Evolutionary conservation across 2,797 vertebrate genomes (phyloP), one percentile per base, ranked within the genome.

Genomic region (Pseudochirops corinnae): DNA sequence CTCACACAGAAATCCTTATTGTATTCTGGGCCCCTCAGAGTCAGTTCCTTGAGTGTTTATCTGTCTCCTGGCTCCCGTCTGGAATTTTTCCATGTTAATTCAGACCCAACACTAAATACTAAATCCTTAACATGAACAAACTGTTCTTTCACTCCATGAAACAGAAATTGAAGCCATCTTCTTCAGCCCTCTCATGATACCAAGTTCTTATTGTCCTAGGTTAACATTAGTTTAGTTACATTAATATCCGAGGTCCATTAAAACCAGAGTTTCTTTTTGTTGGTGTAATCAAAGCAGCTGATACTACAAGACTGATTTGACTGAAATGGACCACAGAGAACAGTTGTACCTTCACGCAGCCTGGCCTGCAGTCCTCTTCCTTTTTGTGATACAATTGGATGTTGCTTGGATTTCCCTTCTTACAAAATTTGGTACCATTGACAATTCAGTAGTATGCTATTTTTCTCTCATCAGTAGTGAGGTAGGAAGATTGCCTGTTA

Each of bases 381-480:
- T 96, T 31, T 57, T 94, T 96, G 91, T 74, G 31, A 96, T 96
- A 53, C 11, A 74, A 74, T 97, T 96, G 97, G 62, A 94, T 31
- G 56, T 92, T 90, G 93, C 74, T 96, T 95, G 67, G 39, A 87
- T 97, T 96, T 97, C 62, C 87, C 91, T 95, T 96, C 97, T 97
- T 94, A 50, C 94, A 94, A 97, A 94, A 95, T 57, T 95, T 92
- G 60, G 39, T 94, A 57, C 90, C 93, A 31, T 93, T 97, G 96
- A 91, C 90, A 96, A 96, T 92, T 29, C 87, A 67, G 31, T 50
- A 6, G 39, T 56, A 24, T 55, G 39, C 31, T 3, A 90, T 46
- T 94, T 12, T 55, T 90, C 60, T 96, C 55, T 62, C 24, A 93
- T 46, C 56, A 92, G 90, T 26, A 50, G 52, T 93, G 55, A 93